These are phyloP conservation scores for Enhydra lutris DNA, from an alignment of 2,113 vertebrate genomes.

Conservation along the genomic window DNA sequence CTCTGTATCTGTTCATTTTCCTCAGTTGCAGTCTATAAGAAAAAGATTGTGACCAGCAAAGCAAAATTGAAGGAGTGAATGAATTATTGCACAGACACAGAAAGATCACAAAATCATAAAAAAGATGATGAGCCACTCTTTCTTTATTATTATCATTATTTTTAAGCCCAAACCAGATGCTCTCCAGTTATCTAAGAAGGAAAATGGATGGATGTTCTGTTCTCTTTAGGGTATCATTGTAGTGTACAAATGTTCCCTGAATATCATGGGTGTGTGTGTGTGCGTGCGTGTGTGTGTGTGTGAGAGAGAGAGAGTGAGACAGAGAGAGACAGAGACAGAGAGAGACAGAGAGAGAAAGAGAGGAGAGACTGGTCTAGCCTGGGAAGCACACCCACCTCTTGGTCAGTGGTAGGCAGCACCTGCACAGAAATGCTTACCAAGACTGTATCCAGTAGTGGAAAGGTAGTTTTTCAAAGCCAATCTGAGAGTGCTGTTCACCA, in stretches of 20 bases:
- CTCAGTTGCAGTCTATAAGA: not conserved
- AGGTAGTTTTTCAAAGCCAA: not conserved
- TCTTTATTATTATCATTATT: not conserved
- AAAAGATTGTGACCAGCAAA: not conserved
- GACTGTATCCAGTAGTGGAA: not conserved
- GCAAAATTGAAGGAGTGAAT: not conserved
- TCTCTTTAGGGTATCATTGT: not conserved
- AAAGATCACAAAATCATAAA: not conserved
- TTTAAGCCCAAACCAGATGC: not conserved
- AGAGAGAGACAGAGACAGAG: too few relatives aligned
- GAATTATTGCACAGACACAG: not conserved
- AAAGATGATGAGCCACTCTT: not conserved
- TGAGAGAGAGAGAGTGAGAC: fast-evolving
- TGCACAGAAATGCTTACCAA: not conserved
- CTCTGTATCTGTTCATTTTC: not conserved
- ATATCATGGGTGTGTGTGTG: not conserved
- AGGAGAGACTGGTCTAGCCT: not conserved
- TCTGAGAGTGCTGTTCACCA: not conserved
- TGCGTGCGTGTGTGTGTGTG: not conserved
- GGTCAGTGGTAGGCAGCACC: too few relatives aligned
- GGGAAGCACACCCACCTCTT: not conserved
- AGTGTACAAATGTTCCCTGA: not conserved
- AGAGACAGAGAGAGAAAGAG: fast-evolving
- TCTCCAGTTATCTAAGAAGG: not conserved
- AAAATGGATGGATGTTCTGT: not conserved